Evolutionary conservation across 2,888 invertebrate species (phyloP).

Genomic region (Eupithecia vulgata): DNA sequence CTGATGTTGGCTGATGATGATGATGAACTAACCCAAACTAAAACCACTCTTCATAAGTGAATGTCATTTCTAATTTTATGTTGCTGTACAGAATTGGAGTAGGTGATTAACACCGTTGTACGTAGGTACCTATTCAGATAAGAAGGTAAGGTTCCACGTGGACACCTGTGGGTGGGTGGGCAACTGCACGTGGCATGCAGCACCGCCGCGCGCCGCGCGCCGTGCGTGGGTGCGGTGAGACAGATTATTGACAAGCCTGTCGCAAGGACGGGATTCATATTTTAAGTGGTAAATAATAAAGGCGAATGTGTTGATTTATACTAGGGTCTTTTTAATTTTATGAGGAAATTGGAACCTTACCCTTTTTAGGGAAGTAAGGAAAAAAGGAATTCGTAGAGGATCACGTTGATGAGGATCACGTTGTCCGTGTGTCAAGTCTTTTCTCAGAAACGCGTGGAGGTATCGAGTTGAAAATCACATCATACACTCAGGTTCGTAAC

Average conservation of each 20-base stretch:
- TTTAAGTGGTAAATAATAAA: not conserved
- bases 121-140: not conserved
- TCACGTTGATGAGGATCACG: no score
- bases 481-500: no score
- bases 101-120: not conserved
- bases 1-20: no score
- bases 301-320: not conserved
- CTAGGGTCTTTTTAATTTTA: not conserved
- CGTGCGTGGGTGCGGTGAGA: not conserved
- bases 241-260: not conserved
- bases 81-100: not conserved
- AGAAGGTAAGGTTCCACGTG: slow-evolving; percentile 1
- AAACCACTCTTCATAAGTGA: not conserved
- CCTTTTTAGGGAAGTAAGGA: no score
- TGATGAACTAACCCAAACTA: not conserved
- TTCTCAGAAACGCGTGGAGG: no score
- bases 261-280: not conserved
- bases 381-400: no score
- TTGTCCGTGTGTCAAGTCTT: no score
- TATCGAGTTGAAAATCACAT: no score
- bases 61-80: not conserved
- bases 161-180: not conserved
- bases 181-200: not conserved
- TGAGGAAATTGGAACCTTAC: no score
- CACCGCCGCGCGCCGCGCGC: no score